Percentiles rank a stretch among this genome's conserved stretches.
Conservation (phyloP, 2,888 invertebrate genomes). For the Heliconius sara region DNA sequence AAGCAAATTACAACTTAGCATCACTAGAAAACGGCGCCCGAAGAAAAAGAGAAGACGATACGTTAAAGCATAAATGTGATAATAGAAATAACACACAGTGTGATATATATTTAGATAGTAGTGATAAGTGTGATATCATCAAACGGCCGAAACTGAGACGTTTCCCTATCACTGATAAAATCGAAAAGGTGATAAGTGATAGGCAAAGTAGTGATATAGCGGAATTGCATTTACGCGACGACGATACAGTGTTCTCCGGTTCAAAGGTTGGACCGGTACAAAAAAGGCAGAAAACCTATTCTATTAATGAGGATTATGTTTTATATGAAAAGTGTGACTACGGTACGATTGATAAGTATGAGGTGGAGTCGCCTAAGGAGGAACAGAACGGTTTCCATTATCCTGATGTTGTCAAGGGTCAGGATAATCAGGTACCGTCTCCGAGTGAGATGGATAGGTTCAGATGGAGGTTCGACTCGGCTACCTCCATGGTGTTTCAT, state of each 20-base stretch:
- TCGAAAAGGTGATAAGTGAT: conserved; percentile 72
- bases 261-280: conserved; percentile 57
- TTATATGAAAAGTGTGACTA: conserved; percentile 77
- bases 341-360: conserved; percentile 69
- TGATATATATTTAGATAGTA: conserved; percentile 64
- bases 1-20: conserved; percentile 71
- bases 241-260: conserved; percentile 71
- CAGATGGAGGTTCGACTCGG: conserved; percentile 89
- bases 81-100: conserved; percentile 67
- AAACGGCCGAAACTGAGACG: conserved; percentile 75
- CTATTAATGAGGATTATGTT: conserved; percentile 70
- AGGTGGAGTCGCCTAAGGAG: conserved; percentile 63
- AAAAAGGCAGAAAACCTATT: conserved; percentile 73
- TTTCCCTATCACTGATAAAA: conserved; percentile 68
- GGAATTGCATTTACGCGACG: conserved; percentile 68
- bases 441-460: conserved; percentile 89
- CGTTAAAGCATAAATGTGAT: conserved; percentile 81
- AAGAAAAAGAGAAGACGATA: conserved; percentile 64
- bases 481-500: conserved; percentile 93
- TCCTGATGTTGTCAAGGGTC: conserved; percentile 58
- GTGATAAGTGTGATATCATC: conserved; percentile 60
- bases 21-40: conserved; percentile 62
- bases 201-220: conserved; percentile 68
- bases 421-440: conserved; percentile 85
- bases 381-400: conserved; percentile 60